Base-by-base conservation (phyloP, 2,888 invertebrate species). In the Cephus spinipes region DNA sequence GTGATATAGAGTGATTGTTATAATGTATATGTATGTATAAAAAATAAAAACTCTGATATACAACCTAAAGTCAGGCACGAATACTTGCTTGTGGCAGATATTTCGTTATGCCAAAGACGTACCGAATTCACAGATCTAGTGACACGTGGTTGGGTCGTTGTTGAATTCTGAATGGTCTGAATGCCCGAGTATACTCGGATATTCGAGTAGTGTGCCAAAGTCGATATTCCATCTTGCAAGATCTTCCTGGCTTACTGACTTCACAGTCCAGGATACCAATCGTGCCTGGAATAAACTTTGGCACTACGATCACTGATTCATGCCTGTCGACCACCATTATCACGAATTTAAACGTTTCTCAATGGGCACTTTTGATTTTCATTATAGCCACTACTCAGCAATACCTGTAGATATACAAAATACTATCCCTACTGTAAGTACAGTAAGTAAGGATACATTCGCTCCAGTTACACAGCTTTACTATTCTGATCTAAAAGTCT, bases 81-180 rank as follows among this genome's bases (percentile, higher is more conserved):
- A 55, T 23, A 15, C 23, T 15, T 33, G 35, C 12, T 73, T 32
- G 23, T 15, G 74, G 71, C 71, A 15, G 71, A 12, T 30, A 32
- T 32, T 71, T 71, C 31, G 71, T 9, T 71, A 71, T 71, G 71
- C 71, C 31, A 31, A 32, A 31, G 30, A 30, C 71, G 71, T 31
- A 31, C 32, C 11, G 71, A 32, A 35, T 73, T 73, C 33, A n/a
- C 74, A 33, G 74, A 73, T 73, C 74, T 35, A 30, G 30, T 34
- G 74, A 73, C 74, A 73, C 74, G 74, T 33, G 35, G 35, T 34
- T 73, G n/a, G 9, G 35, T 33, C 35, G 6, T 71, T 32, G 31
- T 9, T 32, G 71, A 71, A 71, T 71, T 71, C 71, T 55, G 40
- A 55, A 55, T 55, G 40, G 40, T 6, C 23, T 55, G 40, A 55